A percentile compares a stretch with the other conserved stretches of the same genome.
Evolutionary conservation across 2,888 invertebrate genomes (phyloP).

Genomic region (Drosophila testacea): DNA sequence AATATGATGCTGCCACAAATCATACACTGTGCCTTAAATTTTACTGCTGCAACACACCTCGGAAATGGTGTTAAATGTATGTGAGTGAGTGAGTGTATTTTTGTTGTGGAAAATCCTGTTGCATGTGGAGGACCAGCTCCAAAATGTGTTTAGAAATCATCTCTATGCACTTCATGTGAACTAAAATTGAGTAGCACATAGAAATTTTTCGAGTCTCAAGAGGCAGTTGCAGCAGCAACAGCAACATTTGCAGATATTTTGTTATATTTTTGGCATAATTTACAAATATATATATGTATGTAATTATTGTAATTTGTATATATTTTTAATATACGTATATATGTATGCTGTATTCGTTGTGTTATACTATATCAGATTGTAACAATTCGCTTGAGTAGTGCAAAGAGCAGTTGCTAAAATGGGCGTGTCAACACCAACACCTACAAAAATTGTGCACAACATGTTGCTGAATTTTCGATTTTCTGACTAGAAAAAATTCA

Average conservation of each 20-base stretch:
- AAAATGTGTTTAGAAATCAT: conserved; percentile 40
- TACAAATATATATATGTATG: conserved; percentile 29
- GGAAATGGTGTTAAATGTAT: conserved; percentile 18
- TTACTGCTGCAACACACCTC: conserved; percentile 28
- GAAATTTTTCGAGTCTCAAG: conserved; percentile 27
- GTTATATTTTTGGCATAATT: conserved; percentile 50
- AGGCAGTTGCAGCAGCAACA: conserved; percentile 26
- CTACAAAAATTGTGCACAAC: conserved; percentile 42
- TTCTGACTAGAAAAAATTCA: conserved; percentile 48
- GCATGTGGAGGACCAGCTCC: conserved; percentile 75
- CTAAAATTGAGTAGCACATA: conserved; percentile 41
- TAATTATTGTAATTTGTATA: conserved; percentile 21
- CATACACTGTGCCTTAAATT: conserved; percentile 13
- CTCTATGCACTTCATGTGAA: conserved; percentile 36
- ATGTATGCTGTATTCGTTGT: conserved; percentile 52
- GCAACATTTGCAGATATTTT: conserved; percentile 30
- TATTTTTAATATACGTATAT: conserved; percentile 16
- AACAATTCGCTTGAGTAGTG: conserved; percentile 78
- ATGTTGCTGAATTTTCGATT: conserved; percentile 34
- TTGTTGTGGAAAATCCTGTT: conserved; percentile 12
- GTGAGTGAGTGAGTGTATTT: conserved; percentile 1
- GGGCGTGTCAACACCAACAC: conserved; percentile 40
- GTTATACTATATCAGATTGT: conserved; percentile 49
- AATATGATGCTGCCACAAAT: conserved; percentile 34
- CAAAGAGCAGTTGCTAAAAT: conserved; percentile 55